Evolutionary conservation across 2,797 vertebrate species (phyloP), one percentile per base, ranked within the genome.

Genomic region (Etheostoma nigrum): DNA sequence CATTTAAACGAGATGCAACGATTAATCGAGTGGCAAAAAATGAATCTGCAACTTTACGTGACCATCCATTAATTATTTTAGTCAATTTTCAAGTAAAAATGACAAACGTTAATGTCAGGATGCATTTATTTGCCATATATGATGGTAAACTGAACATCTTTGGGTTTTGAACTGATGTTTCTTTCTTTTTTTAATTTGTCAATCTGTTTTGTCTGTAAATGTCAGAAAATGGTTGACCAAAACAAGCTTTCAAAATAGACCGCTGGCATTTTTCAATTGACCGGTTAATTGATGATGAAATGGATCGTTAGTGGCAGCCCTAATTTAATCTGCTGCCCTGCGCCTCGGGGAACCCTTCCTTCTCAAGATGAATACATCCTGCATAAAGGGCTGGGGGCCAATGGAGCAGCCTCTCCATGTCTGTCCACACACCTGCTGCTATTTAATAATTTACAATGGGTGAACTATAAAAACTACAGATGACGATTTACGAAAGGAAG

Each of bases 391-490:
- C 36, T 11, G 25, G n/a, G 4, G 23, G 12, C 48, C 15, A n/a
- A 16, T 40, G 9, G 0, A 33, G 40, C 48, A 60, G 27, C 59
- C 33, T 40, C 49, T 44, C 23, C 14, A 1, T 40, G 51, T 65
- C 6, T 25, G 60, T 55, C 3, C 16, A 30, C 55, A 72, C 67
- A 72, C 42, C 69, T 59, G 68, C 66, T 67, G 63, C 1, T 60
- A 5, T 72, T 30, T 49, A 40, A 67, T 73, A 44, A 27, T 14
- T 49, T 40, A 49, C 79, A 68, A 54, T 11, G 71, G n/a, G 59
- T 53, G 54, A 78, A 40, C 21, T 76, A 67, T 58, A 45, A 68
- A 63, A 72, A 62, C 16, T 11, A 49, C 8, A 45, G 68, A 77
- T 63, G 54, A 47, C 30, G 33, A 19, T 55, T 73, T 57, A 21